phyloP scores from a whole-genome alignment of 2,888 invertebrate species.

The Drosophila recens region DNA sequence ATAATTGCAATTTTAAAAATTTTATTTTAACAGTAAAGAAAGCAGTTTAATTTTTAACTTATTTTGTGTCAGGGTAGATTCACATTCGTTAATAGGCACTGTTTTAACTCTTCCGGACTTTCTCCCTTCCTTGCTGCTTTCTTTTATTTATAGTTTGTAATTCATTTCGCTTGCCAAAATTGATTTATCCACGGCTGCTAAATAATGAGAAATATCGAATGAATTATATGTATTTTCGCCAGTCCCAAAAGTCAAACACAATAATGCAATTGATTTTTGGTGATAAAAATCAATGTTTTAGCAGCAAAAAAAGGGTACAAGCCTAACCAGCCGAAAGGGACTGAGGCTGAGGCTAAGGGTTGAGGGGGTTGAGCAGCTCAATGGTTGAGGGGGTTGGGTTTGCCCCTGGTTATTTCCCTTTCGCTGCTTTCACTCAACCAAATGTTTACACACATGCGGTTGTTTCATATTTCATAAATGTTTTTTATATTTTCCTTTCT shows the following conservation, averaged over 20 bases:
- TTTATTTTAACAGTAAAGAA: too few species aligned
- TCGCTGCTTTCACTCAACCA: constrained; percentile 44
- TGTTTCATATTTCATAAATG: constrained; percentile 77
- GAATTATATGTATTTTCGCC: constrained; percentile 27
- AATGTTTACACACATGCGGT: constrained; percentile 80
- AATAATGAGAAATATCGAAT: constrained; percentile 20
- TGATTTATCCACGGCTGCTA: constrained; percentile 72
- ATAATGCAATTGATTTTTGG: constrained; percentile 80
- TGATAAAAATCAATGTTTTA: constrained; percentile 79
- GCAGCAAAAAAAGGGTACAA: constrained; percentile 59
- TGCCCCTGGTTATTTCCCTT: constrained; percentile 19
- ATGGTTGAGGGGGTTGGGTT: constrained; percentile 3
- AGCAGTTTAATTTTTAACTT: too few species aligned
- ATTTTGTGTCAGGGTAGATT: not conserved
- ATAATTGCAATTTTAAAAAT: too few species aligned
- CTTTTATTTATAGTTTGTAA: constrained; percentile 43
- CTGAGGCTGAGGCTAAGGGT: constrained; percentile 1
- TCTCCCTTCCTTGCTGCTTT: not conserved
- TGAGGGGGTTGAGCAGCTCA: constrained; percentile 18
- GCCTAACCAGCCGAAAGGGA: constrained; percentile 36
- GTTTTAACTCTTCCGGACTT: not conserved
- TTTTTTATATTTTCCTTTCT: constrained; percentile 26
- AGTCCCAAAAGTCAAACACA: constrained; percentile 65
- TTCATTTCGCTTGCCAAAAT: constrained; percentile 59
- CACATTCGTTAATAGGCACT: constrained; percentile 5